Base-by-base conservation (phyloP, 2,113 vertebrate genomes). In the Geococcyx californianus region DNA sequence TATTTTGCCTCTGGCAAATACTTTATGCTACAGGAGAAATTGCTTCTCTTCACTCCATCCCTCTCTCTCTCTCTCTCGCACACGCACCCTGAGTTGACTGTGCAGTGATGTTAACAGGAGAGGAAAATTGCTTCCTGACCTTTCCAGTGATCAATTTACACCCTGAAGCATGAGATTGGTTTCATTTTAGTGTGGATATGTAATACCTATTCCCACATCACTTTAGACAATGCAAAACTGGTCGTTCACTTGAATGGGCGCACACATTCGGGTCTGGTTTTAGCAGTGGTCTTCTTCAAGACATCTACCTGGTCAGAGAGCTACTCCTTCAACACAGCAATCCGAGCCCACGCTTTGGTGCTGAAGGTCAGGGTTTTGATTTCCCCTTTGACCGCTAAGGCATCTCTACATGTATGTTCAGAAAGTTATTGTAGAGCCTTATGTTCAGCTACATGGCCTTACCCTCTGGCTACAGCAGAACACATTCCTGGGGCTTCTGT, bases 41-140 rank as follows among this genome's bases (percentile, higher is more conserved):
- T 77, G 80, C 60, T 84, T 89, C 76, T 83, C 77, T 74, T 28
- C 52, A 1, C 33, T 75, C 62, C 74, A 18, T 6, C 51, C 69
- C 49, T 38, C 34, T 19, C 78, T 31, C 84, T 54, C 74, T 29
- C 51, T 31, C 84, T 54, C 74, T 29, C 51, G 36, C 21, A 17
- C 55, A 15, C 2, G 1, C 38, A 34, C 55, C 89, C 87, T 68
- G 58, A 49, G 28, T 20, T 69, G 45, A 52, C 68, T 73, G 84
- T 4, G 59, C 80, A 49, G 66, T 1, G 84, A 86, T 87, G 93
- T 84, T 87, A 93, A 93, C 73, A 92, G 81, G 73, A 84, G 87
- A 82, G 87, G 49, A 75, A 94, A 96, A 95, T 87, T 91, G 84
- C 93, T 87, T 91, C 78, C 84, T 82, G 91, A 75, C 93, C 89